Base-by-base conservation (phyloP, 2,797 vertebrate species). In the Mus minutoides region DNA sequence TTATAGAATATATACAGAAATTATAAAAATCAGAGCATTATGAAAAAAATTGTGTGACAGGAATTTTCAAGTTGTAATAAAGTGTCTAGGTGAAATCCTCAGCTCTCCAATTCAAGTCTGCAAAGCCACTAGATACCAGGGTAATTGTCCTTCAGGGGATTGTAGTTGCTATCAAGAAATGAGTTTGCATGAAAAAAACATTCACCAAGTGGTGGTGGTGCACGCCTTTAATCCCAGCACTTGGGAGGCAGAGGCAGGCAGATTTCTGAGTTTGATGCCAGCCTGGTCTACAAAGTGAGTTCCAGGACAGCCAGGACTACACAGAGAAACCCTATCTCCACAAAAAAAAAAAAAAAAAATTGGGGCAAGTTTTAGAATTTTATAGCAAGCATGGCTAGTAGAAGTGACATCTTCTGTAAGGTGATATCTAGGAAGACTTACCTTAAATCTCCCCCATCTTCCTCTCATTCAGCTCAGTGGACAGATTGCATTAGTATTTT, bases 41-140 rank as follows among this genome's bases (percentile, higher is more conserved):
- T 78, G 21, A 34, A 12, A 40, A 80, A 80, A 80, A 78, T 62
- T 21, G 52, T 62, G 37, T 22, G 14, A 92, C 84, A 88, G 83
- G 34, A 88, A 75, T 67, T 93, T 95, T 95, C 9, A 92, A 17
- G 82, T 94, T 37, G 78, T 71, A 94, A 76, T 92, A 86, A 78
- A 88, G 77, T 78, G 76, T 84, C 62, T 3, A 75, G 0, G 12
- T 90, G 79, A 94, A 93, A 86, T 43, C 43, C 9, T 96, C 58
- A 95, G 91, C 69, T 92, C 54, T 80, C 5, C n/a, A 91, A 10
- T 21, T 84, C 67, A 58, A 52, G 75, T 89, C 26, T 83, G 7
- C 11, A 43, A 93, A 86, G 29, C 22, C 90, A 62, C 34, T 87
- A 60, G 40, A 71, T 92, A 43, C 10, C 46, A 34, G 37, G 52